Base-by-base conservation (phyloP, 1,140 invertebrate species). In the Macrobrachium rosenbergii region DNA sequence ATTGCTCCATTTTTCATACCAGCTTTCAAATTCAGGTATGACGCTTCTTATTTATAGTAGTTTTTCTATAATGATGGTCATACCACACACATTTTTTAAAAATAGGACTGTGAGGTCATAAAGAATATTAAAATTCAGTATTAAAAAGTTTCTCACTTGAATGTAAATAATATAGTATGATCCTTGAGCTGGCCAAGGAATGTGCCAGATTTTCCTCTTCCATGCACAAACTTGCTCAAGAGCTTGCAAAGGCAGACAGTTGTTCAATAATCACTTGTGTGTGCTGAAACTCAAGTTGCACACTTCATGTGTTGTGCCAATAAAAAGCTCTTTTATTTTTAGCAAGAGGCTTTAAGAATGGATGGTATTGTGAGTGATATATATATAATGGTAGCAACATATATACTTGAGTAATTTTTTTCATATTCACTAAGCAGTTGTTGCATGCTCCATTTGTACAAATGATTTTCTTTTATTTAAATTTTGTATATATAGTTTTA, bases 171-270 rank as follows among this genome's bases (percentile, higher is more conserved):
- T 59, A 21, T 75, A 43, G 23, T 19, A 62, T 69, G 19, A 64
- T 64, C 43, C 23, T 82, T n/a, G 28, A n/a, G 17, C 52, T 82
- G 23, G 60, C 72, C 72, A 75, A 75, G 37, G 58, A 75, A 19
- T 43, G 52, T 37, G 72, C 52, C 73, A 37, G 78, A 45, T 21
- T 80, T 79, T 75, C 69, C 78, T 73, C 85, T 80, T 81, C 72
- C 78, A 81, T 75, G 43, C 78, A 82, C 78, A 62, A 73, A 73
- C 78, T 87, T 87, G 85, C 85, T 87, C 85, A 87, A 87, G 85
- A 87, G 78, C 79, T 82, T 87, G 75, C 28, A 81, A 64, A 75
- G 43, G 67, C 79, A 75, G 67, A 75, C 77, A 73, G 85, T 52
- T 63, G 37, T 43, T 82, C 37, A 58, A 52, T 52, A n/a, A 64